These are phyloP conservation scores for Bombus impatiens DNA, from an alignment of 1,140 invertebrate genomes.

Conservation along the genomic window DNA sequence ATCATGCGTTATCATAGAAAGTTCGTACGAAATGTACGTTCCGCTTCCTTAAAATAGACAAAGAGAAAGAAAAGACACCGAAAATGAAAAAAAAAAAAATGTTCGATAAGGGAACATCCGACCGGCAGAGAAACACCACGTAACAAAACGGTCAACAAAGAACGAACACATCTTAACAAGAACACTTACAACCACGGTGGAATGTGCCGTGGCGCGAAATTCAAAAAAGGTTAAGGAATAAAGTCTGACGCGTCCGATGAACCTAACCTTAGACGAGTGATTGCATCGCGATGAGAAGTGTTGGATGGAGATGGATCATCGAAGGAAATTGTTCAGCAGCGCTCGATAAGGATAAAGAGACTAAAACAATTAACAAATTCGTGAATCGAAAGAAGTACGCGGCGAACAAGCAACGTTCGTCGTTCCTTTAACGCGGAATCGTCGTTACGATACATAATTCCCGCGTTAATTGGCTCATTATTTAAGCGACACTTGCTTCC, in stretches of 20 bases:
- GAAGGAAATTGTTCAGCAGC: neutral
- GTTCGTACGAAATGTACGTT: no score
- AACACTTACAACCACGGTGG: slow-evolving; percentile 1
- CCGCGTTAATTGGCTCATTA: slow-evolving; percentile 3
- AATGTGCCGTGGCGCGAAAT: neutral
- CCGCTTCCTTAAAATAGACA: no score
- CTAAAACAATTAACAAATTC: neutral
- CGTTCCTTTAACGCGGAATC: neutral
- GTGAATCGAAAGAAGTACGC: slow-evolving; percentile 18
- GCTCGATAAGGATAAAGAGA: no score
- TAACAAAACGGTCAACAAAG: slow-evolving; percentile 23
- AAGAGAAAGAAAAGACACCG: no score
- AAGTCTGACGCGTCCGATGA: slow-evolving; percentile 7
- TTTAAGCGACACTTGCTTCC: neutral
- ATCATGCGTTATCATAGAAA: no score
- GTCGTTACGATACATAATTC: neutral
- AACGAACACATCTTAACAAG: slow-evolving; percentile 28
- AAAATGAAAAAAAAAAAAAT: neutral
- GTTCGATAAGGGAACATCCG: neutral
- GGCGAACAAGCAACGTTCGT: neutral
- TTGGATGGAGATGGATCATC: neutral
- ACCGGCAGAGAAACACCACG: neutral
- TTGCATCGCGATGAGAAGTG: neutral
- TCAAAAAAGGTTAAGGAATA: neutral
- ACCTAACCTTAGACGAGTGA: neutral